A percentile compares a stretch with the other conserved stretches of the same genome.
phyloP scores from a whole-genome alignment of 1,140 invertebrate species.

The Achroia grisella region DNA sequence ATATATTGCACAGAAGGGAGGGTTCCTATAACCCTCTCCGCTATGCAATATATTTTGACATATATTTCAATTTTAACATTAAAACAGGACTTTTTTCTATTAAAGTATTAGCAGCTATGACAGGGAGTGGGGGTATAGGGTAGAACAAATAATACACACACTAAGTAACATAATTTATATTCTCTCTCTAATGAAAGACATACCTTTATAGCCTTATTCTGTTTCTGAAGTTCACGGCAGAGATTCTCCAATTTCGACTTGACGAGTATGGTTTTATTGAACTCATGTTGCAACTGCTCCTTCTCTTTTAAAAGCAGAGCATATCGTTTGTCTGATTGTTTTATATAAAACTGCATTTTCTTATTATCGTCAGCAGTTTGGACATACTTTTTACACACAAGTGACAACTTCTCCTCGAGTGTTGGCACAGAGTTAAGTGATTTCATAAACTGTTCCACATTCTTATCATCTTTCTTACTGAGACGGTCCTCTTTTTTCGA shows the following conservation, averaged over 20 bases:
- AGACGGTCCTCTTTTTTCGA: conserved; percentile 52
- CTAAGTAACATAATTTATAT: no score
- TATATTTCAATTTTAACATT: no score
- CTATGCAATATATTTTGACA: no score
- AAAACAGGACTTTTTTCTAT: no score
- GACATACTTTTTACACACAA: conserved; percentile 84
- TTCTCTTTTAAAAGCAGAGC: conserved; percentile 82
- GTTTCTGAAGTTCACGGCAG: conserved; percentile 91
- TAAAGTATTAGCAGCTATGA: no score
- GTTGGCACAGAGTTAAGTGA: conserved; percentile 78
- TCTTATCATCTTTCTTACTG: conserved; percentile 75
- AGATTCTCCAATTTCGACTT: conserved; percentile 88
- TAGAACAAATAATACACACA: no score
- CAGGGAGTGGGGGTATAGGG: no score
- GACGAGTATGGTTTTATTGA: conserved; percentile 87
- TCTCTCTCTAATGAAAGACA: neutral
- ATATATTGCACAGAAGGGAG: no score
- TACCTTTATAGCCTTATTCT: conserved; percentile 91
- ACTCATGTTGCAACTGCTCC: conserved; percentile 87
- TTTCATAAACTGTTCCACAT: conserved; percentile 82
- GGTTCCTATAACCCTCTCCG: no score
- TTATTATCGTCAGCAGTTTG: conserved; percentile 85
- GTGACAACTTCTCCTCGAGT: conserved; percentile 84
- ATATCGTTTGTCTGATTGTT: conserved; percentile 80
- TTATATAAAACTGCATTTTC: conserved; percentile 78